phyloP scores from a whole-genome alignment of 2,888 invertebrate genomes.

The Heliconius charithonia region DNA sequence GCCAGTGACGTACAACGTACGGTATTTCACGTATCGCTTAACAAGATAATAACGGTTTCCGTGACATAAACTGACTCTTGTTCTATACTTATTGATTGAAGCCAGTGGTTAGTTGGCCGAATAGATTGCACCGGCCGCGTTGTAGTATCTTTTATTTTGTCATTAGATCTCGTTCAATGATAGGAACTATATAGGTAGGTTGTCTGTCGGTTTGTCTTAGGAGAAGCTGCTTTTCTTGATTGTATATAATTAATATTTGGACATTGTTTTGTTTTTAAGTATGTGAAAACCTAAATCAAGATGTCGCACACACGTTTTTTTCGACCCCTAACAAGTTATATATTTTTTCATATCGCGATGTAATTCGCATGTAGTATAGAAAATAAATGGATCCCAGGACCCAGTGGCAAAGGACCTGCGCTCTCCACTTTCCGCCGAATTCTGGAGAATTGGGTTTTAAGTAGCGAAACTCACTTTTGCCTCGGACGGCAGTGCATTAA shows the following conservation, averaged over 20 bases:
- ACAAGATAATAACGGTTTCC: slow-evolving; percentile 53
- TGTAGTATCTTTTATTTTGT: slow-evolving; percentile 37
- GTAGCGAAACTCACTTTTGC: too few relatives aligned
- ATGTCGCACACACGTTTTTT: background rate
- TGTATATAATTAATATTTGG: background rate
- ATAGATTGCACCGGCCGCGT: slow-evolving; percentile 27
- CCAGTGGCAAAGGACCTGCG: too few relatives aligned
- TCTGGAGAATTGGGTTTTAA: too few relatives aligned
- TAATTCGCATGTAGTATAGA: too few relatives aligned
- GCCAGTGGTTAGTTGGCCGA: slow-evolving; percentile 22
- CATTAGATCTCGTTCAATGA: background rate
- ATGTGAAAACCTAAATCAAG: background rate
- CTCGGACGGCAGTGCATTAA: too few relatives aligned
- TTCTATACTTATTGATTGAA: slow-evolving; percentile 46
- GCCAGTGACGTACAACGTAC: slow-evolving; percentile 41
- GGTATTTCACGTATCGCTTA: slow-evolving; percentile 49
- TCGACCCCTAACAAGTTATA: background rate
- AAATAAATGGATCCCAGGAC: rapidly evolving
- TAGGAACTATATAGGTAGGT: too few relatives aligned
- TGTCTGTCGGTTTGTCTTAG: background rate
- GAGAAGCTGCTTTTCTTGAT: background rate
- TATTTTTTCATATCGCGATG: too few relatives aligned
- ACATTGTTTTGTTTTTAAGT: background rate
- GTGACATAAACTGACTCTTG: slow-evolving; percentile 47
- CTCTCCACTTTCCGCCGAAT: too few relatives aligned